phyloP scores from a whole-genome alignment of 2,113 vertebrate genomes.

The Pyxicephalus adspersus region DNA sequence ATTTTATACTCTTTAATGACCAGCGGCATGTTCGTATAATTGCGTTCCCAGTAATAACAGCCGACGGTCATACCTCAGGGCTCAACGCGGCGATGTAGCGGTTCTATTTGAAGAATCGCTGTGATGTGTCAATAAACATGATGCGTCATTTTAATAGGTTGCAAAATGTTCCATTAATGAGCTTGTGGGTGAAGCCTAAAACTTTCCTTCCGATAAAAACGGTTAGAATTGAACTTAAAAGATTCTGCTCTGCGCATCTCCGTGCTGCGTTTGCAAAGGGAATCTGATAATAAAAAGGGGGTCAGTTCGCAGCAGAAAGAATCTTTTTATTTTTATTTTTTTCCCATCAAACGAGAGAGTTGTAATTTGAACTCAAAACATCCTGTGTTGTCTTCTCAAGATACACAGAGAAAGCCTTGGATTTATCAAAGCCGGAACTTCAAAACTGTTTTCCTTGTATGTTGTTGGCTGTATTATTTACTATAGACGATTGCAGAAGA shows the following conservation, averaged over 20 bases:
- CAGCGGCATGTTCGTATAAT: background rate
- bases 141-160: constrained; percentile 31
- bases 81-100: background rate
- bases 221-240: background rate
- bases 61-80: background rate
- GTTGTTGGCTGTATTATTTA: background rate
- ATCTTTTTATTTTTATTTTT: background rate
- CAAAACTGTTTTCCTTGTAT: background rate
- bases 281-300: background rate
- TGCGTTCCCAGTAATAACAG: background rate
- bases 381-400: background rate
- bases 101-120: background rate
- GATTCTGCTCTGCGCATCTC: background rate
- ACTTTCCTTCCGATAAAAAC: background rate
- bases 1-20: background rate
- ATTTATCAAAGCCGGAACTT: background rate
- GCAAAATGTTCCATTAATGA: constrained; percentile 15
- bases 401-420: background rate
- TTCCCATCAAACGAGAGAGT: background rate
- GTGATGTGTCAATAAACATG: constrained; percentile 9
- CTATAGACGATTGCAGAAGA: background rate
- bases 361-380: background rate
- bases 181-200: constrained; percentile 17
- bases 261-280: background rate
- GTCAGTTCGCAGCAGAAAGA: background rate